A percentile compares a stretch with the other conserved stretches of the same genome.
Evolutionary conservation across 2,113 vertebrate genomes (phyloP).

Genomic region (Electrona antarctica): DNA sequence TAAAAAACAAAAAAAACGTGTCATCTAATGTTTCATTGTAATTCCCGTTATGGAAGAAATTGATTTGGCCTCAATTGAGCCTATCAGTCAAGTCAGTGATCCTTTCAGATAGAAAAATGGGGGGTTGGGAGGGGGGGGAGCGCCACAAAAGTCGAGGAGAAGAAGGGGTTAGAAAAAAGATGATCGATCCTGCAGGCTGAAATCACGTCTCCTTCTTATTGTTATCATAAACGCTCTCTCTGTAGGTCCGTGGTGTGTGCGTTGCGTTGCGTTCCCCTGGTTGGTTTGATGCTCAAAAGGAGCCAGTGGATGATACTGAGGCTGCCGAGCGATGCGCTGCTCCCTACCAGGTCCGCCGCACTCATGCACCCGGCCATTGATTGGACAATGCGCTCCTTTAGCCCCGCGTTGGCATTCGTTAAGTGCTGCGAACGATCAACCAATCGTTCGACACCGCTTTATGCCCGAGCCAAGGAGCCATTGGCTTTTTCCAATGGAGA

Average conservation of each 20-base stretch:
- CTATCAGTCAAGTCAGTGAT: too few relatives aligned
- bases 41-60: conserved; percentile 50
- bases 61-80: conserved; percentile 48
- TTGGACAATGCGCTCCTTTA: conserved; percentile 62
- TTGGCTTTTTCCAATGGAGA: conserved; percentile 5
- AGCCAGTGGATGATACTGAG: conserved; percentile 26
- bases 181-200: conserved; percentile 6
- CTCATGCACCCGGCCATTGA: conserved; percentile 49
- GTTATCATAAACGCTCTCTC: conserved; percentile 33
- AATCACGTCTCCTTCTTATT: conserved; percentile 20
- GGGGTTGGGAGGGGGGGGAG: background rate
- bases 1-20: conserved; percentile 29
- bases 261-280: too few relatives aligned
- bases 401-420: conserved; percentile 53
- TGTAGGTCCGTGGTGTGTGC: too few relatives aligned
- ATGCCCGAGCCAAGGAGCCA: conserved; percentile 15
- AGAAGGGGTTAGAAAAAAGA: conserved; percentile 18
- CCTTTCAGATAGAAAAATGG: too few relatives aligned
- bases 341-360: conserved; percentile 52
- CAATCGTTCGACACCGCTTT: conserved; percentile 55
- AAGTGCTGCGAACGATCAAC: conserved; percentile 47
- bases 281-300: conserved; percentile 26
- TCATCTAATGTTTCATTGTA: conserved; percentile 72
- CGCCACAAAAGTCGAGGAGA: conserved; percentile 18
- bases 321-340: conserved; percentile 25